Evolutionary conservation across 2,888 invertebrate species (phyloP), one percentile per base, ranked within the genome.

Genomic region (Heteropelma amictum): DNA sequence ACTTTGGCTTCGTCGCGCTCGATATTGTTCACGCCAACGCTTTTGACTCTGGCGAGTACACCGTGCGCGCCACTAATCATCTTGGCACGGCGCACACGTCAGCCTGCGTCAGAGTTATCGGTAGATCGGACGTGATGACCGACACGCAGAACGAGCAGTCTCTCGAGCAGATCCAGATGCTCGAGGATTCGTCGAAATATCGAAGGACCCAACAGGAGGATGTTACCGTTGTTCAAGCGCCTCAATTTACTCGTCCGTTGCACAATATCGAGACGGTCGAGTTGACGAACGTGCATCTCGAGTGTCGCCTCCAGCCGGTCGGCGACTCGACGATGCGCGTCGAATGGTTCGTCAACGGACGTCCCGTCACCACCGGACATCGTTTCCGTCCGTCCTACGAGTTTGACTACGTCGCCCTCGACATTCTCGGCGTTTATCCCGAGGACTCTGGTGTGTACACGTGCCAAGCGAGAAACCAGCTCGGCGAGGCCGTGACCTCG

Each of bases 401-500:
- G 89, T 98, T 98, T 88, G 98, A 98, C 85, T 99, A 98, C 87
- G 98, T 98, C 14, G 98, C 98, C 6, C 91, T 99, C 63, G 99
- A 99, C 89, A 93, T 99, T 58, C 91, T 98, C 19, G 97, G 98
- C 84, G 97, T 98, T 21, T 98, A 98, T 88, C 97, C 99, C n/a
- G 96, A 95, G 83, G 99, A 99, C 90, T 97, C 97, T 4, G 98
- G 98, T 14, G 96, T 97, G 0, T 99, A 98, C 88, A 97, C 97
- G 8, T 98, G 98, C 85, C 95, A 96, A 88, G 98, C 98, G 0
- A 94, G 96, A 68, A 99, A 99, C 89, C 95, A 95, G 85, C 92
- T 97, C 26, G 99, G 99, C 1, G 96, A 98, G 91, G 97, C 97
- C 17, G 95, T 97, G 4, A 97, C 98, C 3, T 96, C 97, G 0